These are phyloP conservation scores for Ephydatia muelleri DNA, from an alignment of 37 sponge, comb jelly and placozoan genomes.

Conservation along the genomic window DNA sequence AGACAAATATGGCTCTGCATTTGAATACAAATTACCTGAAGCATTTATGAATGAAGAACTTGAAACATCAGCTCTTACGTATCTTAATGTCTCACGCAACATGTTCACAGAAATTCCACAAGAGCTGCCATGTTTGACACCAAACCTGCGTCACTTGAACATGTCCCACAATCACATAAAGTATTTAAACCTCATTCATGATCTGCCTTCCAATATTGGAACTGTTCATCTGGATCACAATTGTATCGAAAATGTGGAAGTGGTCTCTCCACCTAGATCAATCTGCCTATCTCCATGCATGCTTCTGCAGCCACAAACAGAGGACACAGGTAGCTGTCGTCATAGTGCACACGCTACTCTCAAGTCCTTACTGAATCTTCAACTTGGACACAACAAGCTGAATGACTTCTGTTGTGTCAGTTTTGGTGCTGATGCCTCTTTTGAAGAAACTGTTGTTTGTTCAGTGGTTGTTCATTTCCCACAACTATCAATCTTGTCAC, in stretches of 20 bases:
- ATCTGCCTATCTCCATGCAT: not conserved
- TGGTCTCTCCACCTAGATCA: not conserved
- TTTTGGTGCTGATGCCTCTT: too few relatives aligned
- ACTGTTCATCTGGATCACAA: conserved; percentile 34
- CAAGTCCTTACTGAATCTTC: conserved; percentile 34
- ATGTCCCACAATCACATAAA: conserved; percentile 34
- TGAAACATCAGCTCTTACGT: not conserved
- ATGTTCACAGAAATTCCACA: conserved; percentile 56
- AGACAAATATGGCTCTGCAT: not conserved
- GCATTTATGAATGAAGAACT: not conserved
- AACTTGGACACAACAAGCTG: conserved; percentile 45
- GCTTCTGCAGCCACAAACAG: conserved; percentile 32
- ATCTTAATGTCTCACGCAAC: conserved; percentile 71
- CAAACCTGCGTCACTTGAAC: conserved; percentile 61
- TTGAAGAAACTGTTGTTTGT: not conserved
- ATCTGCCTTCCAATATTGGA: conserved; percentile 23
- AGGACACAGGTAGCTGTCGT: not conserved
- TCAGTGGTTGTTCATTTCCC: conserved; percentile 36
- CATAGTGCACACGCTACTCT: conserved; percentile 18
- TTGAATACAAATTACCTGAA: not conserved
- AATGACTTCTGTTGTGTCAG: conserved; percentile 4
- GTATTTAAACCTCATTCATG: conserved; percentile 34
- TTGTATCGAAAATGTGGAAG: not conserved
- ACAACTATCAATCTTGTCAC: conserved; percentile 50
- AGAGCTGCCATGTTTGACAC: conserved; percentile 75